Evolutionary conservation across 1,140 invertebrate genomes (phyloP).

Genomic region (Bombus picipes): DNA sequence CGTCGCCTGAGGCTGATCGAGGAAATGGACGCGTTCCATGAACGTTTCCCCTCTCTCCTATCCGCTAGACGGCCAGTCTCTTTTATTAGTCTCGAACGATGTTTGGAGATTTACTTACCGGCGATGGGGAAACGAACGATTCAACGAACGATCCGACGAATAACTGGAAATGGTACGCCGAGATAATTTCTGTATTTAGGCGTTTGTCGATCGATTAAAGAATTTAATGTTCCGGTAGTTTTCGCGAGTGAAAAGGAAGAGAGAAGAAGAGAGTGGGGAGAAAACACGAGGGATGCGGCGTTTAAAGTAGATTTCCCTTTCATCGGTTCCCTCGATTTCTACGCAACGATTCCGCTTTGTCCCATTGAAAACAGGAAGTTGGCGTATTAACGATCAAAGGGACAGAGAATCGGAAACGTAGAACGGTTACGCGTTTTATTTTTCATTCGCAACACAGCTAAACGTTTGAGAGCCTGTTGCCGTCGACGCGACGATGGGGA

Average conservation of each 20-base stretch:
- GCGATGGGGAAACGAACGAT: background rate
- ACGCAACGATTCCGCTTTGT: conserved; percentile 22
- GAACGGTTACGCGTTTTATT: background rate
- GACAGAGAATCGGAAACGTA: conserved; percentile 10
- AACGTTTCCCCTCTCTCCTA: background rate
- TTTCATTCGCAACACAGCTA: conserved; percentile 8
- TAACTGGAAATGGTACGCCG: background rate
- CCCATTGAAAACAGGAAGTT: conserved; percentile 40
- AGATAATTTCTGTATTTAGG: conserved; percentile 1
- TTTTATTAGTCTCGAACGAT: conserved; percentile 36
- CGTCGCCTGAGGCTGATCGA: conserved; percentile 34
- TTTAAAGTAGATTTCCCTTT: conserved; percentile 36
- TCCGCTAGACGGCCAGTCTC: background rate
- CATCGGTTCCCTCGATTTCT: background rate
- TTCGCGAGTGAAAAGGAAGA: background rate
- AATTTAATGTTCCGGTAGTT: background rate
- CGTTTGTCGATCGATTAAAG: background rate
- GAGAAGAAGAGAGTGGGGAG: too few relatives aligned
- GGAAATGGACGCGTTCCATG: conserved; percentile 36
- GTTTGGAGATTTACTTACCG: conserved; percentile 21
- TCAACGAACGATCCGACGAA: background rate
- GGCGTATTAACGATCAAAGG: conserved; percentile 36
- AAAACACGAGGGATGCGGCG: background rate
- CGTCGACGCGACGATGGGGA: background rate
- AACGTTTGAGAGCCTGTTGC: background rate